Percentiles rank a stretch among this genome's conserved stretches.
Conservation (phyloP, 2,888 invertebrate species). For the Unio delphinus region DNA sequence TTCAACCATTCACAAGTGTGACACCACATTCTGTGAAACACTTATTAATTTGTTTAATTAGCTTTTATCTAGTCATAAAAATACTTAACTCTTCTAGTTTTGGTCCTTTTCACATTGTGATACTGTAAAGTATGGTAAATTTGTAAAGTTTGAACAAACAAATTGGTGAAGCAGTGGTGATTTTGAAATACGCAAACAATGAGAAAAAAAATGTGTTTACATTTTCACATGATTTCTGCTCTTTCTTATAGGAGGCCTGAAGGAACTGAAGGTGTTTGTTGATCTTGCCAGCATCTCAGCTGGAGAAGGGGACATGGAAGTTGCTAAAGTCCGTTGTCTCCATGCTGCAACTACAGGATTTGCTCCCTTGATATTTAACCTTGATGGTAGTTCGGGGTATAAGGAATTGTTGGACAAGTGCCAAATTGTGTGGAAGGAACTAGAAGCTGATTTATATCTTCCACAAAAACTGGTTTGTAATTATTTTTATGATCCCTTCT, state of each 20-base stretch:
- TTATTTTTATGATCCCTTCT: neutral
- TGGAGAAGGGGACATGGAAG: slow-evolving; percentile 57
- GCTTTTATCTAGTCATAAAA: no score
- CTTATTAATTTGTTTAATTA: no score
- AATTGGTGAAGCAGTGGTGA: no score
- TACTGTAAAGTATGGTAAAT: no score
- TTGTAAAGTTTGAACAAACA: no score
- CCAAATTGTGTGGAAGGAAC: slow-evolving; percentile 47
- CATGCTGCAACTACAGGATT: slow-evolving; percentile 59
- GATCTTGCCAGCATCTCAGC: slow-evolving; percentile 61
- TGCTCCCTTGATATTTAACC: slow-evolving; percentile 61
- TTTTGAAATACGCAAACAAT: no score
- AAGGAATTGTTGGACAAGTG: slow-evolving; percentile 44
- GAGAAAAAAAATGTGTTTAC: no score
- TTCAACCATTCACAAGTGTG: no score
- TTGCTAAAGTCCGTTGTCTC: slow-evolving; percentile 51
- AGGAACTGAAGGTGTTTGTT: slow-evolving; percentile 49
- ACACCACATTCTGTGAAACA: no score
- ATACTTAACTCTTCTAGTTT: no score
- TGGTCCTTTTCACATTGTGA: no score
- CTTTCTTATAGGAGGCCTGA: slow-evolving; percentile 24
- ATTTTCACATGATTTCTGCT: no score
- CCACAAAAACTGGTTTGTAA: slow-evolving; percentile 54
- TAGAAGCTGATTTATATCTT: slow-evolving; percentile 44
- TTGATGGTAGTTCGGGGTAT: slow-evolving; percentile 32